phyloP scores from a whole-genome alignment of 2,113 vertebrate species.

The Lepus timidus region DNA sequence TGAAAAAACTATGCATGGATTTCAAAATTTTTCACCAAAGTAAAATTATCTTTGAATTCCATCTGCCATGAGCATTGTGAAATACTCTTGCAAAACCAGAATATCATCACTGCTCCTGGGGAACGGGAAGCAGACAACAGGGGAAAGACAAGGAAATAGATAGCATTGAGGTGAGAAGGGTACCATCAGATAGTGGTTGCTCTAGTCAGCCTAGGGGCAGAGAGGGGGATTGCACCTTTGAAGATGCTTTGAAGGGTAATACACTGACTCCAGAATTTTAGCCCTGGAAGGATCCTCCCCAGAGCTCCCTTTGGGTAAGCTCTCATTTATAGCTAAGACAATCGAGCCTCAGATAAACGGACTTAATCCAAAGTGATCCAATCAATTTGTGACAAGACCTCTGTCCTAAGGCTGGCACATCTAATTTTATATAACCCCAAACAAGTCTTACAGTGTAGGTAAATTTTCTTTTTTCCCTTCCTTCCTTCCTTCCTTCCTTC shows the following conservation, averaged over 20 bases:
- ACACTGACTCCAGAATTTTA: not conserved
- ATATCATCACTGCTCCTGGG: not conserved
- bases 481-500: too few species aligned
- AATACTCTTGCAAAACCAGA: too few species aligned
- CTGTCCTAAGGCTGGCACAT: not conserved
- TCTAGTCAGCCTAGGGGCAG: conserved; percentile 10
- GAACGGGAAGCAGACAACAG: not conserved
- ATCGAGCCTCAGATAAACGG: not conserved
- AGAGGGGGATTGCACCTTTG: not conserved
- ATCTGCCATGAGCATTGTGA: too few species aligned
- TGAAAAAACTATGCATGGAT: too few species aligned
- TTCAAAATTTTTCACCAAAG: too few species aligned
- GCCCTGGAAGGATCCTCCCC: not conserved
- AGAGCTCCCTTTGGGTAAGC: not conserved
- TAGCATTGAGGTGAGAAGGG: not conserved
- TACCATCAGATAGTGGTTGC: not conserved
- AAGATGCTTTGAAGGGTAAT: not conserved
- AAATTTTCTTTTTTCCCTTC: not conserved
- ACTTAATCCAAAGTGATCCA: not conserved
- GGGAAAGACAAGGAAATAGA: not conserved
- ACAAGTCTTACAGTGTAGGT: not conserved
- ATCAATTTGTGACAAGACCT: not conserved
- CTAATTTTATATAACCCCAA: not conserved
- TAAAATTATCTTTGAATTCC: too few species aligned
- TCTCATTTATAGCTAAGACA: not conserved